Evolutionary conservation across 2,113 vertebrate genomes (phyloP).

Genomic region (Ardeotis arabs): DNA sequence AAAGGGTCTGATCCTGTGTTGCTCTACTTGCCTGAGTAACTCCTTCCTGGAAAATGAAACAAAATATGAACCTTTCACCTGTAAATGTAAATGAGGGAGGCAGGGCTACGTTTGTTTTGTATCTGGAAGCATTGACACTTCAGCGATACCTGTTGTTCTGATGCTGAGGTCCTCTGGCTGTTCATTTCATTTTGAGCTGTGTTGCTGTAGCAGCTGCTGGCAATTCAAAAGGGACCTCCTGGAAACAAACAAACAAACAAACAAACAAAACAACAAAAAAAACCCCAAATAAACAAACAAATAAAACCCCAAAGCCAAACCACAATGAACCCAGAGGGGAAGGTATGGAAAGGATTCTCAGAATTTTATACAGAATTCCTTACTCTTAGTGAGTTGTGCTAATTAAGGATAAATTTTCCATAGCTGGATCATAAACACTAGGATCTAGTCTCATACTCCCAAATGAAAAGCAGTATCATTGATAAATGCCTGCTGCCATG

Average conservation of each 20-base stretch:
- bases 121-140: background rate
- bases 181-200: background rate
- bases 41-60: background rate
- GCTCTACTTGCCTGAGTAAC: background rate
- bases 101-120: background rate
- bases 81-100: background rate
- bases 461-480: background rate
- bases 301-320: rapidly evolving
- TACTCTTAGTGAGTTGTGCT: background rate
- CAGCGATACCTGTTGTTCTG: background rate
- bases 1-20: background rate
- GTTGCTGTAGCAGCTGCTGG: background rate
- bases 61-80: background rate
- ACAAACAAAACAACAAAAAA: background rate
- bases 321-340: background rate
- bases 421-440: background rate
- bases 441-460: background rate
- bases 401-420: background rate
- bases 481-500: background rate
- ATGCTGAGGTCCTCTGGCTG: background rate
- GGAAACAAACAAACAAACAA: background rate
- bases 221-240: background rate
- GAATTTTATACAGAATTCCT: background rate
- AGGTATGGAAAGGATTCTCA: background rate
- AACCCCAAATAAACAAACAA: too few relatives aligned